Percentiles rank a stretch among this genome's conserved stretches.
Evolutionary conservation across 2,113 vertebrate species (phyloP).

Genomic region (Misgurnus anguillicaudatus): DNA sequence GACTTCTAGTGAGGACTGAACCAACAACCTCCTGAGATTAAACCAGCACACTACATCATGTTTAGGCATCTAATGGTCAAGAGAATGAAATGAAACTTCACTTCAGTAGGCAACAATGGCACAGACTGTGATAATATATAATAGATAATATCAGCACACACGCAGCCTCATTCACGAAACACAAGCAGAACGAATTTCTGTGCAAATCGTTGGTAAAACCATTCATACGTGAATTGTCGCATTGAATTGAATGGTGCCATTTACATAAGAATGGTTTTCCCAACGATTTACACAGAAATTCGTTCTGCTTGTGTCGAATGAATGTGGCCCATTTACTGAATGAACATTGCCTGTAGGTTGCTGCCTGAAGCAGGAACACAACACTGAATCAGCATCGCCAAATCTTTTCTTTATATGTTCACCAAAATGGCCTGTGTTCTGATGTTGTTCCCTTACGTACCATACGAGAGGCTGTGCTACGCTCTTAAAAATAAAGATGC

Average conservation of each 20-base stretch:
- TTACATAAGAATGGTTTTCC: not conserved
- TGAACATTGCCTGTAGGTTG: not conserved
- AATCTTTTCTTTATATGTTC: no score
- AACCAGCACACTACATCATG: no score
- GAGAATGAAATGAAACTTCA: not conserved
- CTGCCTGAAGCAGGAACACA: not conserved
- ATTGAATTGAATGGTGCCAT: not conserved
- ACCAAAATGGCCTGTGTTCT: no score
- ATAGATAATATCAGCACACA: not conserved
- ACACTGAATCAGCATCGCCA: not conserved
- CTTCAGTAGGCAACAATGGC: not conserved
- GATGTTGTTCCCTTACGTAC: no score
- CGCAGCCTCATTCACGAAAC: not conserved
- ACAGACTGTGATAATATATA: no score
- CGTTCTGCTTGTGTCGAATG: not conserved
- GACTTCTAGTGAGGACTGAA: no score
- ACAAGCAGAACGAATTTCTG: not conserved
- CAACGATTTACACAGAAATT: slow-evolving; percentile 1
- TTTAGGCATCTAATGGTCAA: no score
- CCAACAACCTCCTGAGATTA: no score
- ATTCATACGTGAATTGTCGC: not conserved
- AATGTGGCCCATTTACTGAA: slow-evolving; percentile 6
- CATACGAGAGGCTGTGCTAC: no score
- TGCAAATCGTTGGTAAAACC: not conserved
- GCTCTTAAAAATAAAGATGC: no score